Conservation (phyloP, 2,888 invertebrate genomes). For the Odontocolon sp. region DNA sequence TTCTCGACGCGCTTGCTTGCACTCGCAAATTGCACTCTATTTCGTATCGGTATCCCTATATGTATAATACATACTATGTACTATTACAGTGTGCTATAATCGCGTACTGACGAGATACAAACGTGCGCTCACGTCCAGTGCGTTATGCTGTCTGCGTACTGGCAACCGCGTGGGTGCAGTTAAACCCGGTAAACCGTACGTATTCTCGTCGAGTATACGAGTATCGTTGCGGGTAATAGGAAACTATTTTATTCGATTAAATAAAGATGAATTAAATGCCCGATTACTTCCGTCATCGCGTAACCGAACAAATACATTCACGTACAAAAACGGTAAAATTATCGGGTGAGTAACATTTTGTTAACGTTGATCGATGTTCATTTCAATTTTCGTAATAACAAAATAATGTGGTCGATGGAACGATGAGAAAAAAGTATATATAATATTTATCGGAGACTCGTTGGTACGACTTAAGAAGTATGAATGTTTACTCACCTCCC, state of each 20-base stretch:
- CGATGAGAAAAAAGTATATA: too few species aligned
- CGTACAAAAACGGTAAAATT: background rate
- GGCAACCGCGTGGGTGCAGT: constrained; percentile 35
- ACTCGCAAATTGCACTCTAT: constrained; percentile 49
- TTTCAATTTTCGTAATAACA: background rate
- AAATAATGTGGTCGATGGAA: too few species aligned
- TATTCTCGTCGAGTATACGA: constrained; percentile 12
- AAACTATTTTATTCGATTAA: too few species aligned
- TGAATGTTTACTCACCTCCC: constrained; percentile 66
- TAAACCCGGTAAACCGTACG: constrained; percentile 18
- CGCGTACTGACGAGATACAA: constrained; percentile 42
- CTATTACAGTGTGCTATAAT: constrained; percentile 46
- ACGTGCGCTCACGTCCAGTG: constrained; percentile 12
- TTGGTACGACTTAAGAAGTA: background rate
- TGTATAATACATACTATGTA: constrained; percentile 13
- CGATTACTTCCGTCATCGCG: constrained; percentile 1
- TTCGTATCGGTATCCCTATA: constrained; percentile 7
- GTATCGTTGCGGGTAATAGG: background rate
- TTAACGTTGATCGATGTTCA: background rate
- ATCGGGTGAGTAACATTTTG: background rate
- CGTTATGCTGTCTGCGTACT: constrained; percentile 18
- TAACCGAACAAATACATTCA: too few species aligned
- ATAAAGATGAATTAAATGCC: constrained; percentile 12
- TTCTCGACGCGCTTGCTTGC: constrained; percentile 53
- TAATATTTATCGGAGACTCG: too few species aligned